Base-by-base conservation (phyloP, 2,113 vertebrate species). In the Phalacrocorax carbo region DNA sequence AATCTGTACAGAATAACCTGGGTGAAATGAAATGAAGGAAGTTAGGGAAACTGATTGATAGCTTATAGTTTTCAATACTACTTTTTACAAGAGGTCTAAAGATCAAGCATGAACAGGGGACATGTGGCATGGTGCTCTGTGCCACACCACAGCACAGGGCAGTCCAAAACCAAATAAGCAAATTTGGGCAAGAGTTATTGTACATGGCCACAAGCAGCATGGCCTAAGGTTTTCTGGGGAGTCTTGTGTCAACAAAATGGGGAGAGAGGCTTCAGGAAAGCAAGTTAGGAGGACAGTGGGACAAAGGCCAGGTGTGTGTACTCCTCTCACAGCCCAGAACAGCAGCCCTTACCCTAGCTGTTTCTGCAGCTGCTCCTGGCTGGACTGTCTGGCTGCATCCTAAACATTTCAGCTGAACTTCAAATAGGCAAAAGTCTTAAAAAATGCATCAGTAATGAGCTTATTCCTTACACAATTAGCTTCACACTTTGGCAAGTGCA, bases 251-350 rank as follows among this genome's bases (percentile, higher is more conserved):
- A 38, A 69, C 0, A 1, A 55, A 69, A 48, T 13, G 15, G 27
- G 18, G 11, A 62, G 25, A 66, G 20, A 76, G 21, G 52, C 21
- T 83, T 15, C 36, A 13, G 38, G 54, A 88, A 86, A 40, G 10
- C 7, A 22, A 54, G 21, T 42, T 34, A 58, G 51, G 29, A 29
- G 20, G 49, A 80, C 0, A 0, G 10, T 51, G 38, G 40, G 11
- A 55, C 60, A 58, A 19, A 77, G 13, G 19, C 19, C 6, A 76
- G 16, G 7, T 71, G 9, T 58, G 23, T 40, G 3, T 66, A 32
- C 15, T 46, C 9, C 32, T 60, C 10, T 34, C 22, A 27, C 9
- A 77, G 49, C 22, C 44, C 44, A 52, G 29, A 77, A n/a, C 2
- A 58, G 17, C 21, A 82, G 21, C 42, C 9, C 12, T 66, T 72